phyloP scores from a whole-genome alignment of 2,113 vertebrate species.

The Chauna torquata region DNA sequence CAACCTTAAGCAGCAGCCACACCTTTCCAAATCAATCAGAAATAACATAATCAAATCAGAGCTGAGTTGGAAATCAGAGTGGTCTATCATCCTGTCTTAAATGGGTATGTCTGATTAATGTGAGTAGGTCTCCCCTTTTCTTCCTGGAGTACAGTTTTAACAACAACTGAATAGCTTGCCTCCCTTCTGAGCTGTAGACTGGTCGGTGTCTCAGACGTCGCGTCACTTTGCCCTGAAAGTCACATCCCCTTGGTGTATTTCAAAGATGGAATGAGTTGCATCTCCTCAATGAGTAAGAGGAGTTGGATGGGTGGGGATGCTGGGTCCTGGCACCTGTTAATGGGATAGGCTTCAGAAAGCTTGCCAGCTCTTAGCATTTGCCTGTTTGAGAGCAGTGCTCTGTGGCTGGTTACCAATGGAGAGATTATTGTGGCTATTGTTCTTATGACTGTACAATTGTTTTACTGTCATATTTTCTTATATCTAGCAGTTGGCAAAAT shows the following conservation, averaged over 20 bases:
- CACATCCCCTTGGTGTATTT: background rate
- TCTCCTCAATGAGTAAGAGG: background rate
- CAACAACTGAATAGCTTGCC: background rate
- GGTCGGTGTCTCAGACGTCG: background rate
- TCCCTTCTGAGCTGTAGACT: background rate
- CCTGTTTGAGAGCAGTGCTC: background rate
- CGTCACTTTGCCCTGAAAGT: background rate
- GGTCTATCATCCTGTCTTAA: background rate
- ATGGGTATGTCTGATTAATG: background rate
- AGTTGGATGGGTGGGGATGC: fast-evolving
- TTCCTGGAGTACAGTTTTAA: background rate
- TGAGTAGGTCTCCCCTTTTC: background rate
- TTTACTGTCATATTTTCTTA: background rate
- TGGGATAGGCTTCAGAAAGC: background rate
- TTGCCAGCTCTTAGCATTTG: background rate
- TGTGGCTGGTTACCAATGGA: background rate
- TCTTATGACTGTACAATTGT: background rate
- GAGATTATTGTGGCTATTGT: background rate
- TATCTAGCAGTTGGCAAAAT: background rate
- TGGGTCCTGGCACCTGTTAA: background rate
- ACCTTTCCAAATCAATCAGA: background rate
- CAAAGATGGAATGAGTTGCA: background rate
- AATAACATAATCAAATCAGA: background rate
- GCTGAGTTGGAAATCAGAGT: background rate
- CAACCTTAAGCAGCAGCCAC: background rate